These are phyloP conservation scores for Lobophora halterata DNA, from an alignment of 2,888 invertebrate species.

Conservation along the genomic window DNA sequence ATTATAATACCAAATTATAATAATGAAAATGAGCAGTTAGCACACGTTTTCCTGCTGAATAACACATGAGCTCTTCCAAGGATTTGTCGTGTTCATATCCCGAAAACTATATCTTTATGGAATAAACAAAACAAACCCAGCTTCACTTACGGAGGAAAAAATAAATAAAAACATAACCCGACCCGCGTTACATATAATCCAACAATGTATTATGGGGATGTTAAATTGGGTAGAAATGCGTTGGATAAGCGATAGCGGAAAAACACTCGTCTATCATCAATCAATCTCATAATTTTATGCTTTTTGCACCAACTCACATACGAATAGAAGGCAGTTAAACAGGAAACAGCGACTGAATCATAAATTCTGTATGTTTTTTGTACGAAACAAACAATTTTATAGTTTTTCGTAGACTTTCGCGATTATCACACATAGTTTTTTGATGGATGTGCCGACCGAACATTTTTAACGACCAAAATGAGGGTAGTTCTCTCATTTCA, in stretches of 20 bases:
- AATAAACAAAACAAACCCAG: constrained; percentile 24
- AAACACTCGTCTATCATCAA: background rate
- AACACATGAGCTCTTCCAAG: constrained; percentile 13
- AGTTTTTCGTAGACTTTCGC: too few relatives aligned
- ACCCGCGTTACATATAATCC: constrained; percentile 25
- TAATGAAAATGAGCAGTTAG: constrained; percentile 8
- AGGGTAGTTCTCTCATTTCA: too few relatives aligned
- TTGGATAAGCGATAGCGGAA: constrained; percentile 12
- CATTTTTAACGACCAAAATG: too few relatives aligned
- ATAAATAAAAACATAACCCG: constrained; percentile 36
- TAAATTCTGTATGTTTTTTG: too few relatives aligned
- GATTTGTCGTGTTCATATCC: constrained; percentile 18
- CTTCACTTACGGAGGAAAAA: constrained; percentile 29
- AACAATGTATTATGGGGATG: constrained; percentile 33
- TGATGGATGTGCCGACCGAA: too few relatives aligned
- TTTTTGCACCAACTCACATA: too few relatives aligned
- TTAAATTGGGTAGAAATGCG: constrained; percentile 33
- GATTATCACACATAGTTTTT: too few relatives aligned
- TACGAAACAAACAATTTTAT: too few relatives aligned
- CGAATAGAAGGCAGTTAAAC: too few relatives aligned
- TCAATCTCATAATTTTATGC: too few relatives aligned
- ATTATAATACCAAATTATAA: too few relatives aligned
- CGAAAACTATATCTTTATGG: constrained; percentile 23
- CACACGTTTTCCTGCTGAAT: constrained; percentile 13
- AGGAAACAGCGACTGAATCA: too few relatives aligned